Base-by-base conservation (phyloP, 2,113 vertebrate species). In the Leptobrachium ailaonicum region DNA sequence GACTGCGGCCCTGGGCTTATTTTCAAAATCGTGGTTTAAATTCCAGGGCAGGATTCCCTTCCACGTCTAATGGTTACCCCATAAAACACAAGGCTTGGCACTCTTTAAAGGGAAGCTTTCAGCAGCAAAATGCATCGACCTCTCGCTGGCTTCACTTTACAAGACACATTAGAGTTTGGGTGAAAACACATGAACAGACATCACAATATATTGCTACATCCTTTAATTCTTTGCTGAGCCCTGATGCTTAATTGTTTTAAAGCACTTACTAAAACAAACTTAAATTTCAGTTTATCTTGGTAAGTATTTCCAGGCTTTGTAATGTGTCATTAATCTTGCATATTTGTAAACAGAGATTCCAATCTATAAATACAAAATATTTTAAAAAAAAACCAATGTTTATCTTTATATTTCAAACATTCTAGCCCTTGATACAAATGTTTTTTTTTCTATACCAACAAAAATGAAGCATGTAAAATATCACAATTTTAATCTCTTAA, bases 1-100 rank as follows among this genome's bases (percentile, higher is more conserved):
- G 40, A n/a, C 79, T 42, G 71, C 72, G 20, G n/a, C 60, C 56
- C 62, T 50, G 47, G 45, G 11, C 58, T 47, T 72, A 73, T 67
- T 32, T 32, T 74, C 71, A 75, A 62, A 47, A 62, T 64, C 62
- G 79, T 42, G 79, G 79, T 68, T 81, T 81, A 11, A 41, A 53
- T 74, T 75, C 72, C 79, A 58, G 71, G 64, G 45, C 79, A 68
- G 71, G 43, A 44, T 75, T 68, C 72, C 42, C 71, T 62, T 81
- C 79, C 66, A 69, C 40, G 79, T 74, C 66, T 69, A 68, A 75
- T 81, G 71, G 50, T 41, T 45, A 60, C 47, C 72, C 66, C 13
- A 75, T 81, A 81, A 81, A 80, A 80, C 63, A 73, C 63, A 80
- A 67, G 66, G 56, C 71, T 74, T 80, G 78, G 78, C 71, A 74